Evolutionary conservation across 2,113 vertebrate genomes (phyloP).

Genomic region (Eretmochelys imbricata): DNA sequence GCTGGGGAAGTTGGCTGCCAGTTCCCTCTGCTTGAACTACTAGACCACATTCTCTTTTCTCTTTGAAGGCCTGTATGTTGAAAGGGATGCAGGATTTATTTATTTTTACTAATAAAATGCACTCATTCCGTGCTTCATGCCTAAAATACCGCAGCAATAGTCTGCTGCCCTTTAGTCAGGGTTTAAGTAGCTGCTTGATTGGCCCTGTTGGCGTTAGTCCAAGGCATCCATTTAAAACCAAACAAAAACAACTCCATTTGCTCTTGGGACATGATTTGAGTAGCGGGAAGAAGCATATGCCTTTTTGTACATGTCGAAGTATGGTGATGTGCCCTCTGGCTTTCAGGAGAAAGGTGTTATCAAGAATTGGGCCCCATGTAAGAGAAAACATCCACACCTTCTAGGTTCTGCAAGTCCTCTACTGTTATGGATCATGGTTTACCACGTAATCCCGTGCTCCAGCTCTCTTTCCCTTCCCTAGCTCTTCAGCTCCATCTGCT

Average conservation of each 20-base stretch:
- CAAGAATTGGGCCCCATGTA: neutral
- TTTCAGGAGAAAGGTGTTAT: neutral
- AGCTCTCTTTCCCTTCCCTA: neutral
- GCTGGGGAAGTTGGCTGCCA: neutral
- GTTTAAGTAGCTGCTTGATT: neutral
- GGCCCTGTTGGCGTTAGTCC: neutral
- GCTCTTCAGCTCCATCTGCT: neutral
- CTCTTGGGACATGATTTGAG: neutral
- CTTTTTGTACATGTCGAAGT: neutral
- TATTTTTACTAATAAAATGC: neutral
- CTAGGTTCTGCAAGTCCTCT: neutral
- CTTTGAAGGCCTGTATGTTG: neutral
- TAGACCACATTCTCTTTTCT: neutral
- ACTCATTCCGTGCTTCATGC: neutral
- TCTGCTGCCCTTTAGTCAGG: accelerated
- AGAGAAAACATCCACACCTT: neutral
- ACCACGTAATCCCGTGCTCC: neutral
- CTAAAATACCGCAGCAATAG: neutral
- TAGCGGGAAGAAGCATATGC: neutral
- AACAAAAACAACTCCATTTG: neutral
- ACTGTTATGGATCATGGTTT: neutral
- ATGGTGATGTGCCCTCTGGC: neutral
- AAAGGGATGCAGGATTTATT: neutral
- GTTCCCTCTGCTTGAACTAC: neutral
- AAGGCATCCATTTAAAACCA: neutral